phyloP scores from a whole-genome alignment of 2,888 invertebrate species.

The Watsonalla binaria region DNA sequence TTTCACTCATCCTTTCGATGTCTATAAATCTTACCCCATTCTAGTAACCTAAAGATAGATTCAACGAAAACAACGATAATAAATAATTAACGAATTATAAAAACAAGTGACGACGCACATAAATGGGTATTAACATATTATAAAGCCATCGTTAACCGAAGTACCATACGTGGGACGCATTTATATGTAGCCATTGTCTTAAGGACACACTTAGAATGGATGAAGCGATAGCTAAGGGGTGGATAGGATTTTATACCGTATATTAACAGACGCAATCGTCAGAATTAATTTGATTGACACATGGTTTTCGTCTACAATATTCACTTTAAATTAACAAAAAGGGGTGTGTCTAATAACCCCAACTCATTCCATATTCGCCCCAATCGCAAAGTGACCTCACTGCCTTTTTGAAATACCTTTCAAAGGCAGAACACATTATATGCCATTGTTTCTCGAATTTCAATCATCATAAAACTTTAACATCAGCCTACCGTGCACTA shows the following conservation, averaged over 20 bases:
- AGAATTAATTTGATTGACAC: no score
- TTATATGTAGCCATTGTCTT: not conserved
- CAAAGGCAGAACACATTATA: constrained; percentile 35
- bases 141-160: not conserved
- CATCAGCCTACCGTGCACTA: constrained; percentile 37
- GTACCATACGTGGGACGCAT: not conserved
- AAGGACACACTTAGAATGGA: not conserved
- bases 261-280: no score
- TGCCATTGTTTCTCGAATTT: constrained; percentile 54
- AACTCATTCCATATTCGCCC: no score
- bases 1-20: no score
- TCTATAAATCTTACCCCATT: no score
- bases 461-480: constrained; percentile 59
- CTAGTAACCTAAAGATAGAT: no score
- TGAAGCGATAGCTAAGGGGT: not conserved
- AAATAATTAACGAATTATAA: not conserved
- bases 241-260: constrained; percentile 29
- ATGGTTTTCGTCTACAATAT: no score
- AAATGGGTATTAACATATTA: not conserved
- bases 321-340: no score
- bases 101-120: not conserved
- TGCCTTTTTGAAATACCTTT: no score
- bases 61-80: not conserved
- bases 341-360: no score
- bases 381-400: no score